These are phyloP conservation scores for Drosophila micromelanica DNA, from an alignment of 1,140 invertebrate genomes.

Conservation along the genomic window DNA sequence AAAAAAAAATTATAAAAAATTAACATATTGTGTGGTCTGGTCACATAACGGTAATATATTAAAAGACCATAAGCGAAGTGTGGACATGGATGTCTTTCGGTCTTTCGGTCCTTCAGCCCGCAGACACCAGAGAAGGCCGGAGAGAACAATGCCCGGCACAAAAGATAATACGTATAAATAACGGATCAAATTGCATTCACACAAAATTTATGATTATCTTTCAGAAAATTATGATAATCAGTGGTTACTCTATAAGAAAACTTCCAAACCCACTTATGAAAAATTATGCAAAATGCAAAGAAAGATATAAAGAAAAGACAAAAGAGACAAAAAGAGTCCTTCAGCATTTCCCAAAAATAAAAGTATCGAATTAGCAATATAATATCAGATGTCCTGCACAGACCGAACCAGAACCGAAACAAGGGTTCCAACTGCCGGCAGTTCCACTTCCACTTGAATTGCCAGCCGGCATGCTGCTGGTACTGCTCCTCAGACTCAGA, in stretches of 20 bases:
- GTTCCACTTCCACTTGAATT: slow-evolving; percentile 69
- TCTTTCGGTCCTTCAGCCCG: too few species aligned
- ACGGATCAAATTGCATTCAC: slow-evolving; percentile 80
- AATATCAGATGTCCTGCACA: slow-evolving; percentile 73
- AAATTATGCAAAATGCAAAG: slow-evolving; percentile 66
- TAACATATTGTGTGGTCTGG: slow-evolving; percentile 79
- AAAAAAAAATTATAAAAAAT: too few species aligned
- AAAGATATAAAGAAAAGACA: slow-evolving; percentile 33
- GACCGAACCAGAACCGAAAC: slow-evolving; percentile 14
- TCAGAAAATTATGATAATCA: slow-evolving; percentile 73
- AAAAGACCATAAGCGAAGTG: slow-evolving; percentile 12
- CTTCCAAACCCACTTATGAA: slow-evolving; percentile 42
- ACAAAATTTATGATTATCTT: slow-evolving; percentile 73
- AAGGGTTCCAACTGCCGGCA: slow-evolving; percentile 21
- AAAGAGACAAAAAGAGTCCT: slow-evolving; percentile 42
- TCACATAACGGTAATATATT: slow-evolving; percentile 74
- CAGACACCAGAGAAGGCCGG: slow-evolving; percentile 41
- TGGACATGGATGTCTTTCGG: slow-evolving; percentile 21
- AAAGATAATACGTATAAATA: slow-evolving; percentile 69
- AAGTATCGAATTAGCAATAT: slow-evolving; percentile 84
- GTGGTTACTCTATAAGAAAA: slow-evolving; percentile 53
- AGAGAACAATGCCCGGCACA: slow-evolving; percentile 25
- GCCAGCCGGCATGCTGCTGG: slow-evolving; percentile 66
- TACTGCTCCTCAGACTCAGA: neutral
- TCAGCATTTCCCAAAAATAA: slow-evolving; percentile 65